Evolutionary conservation across 1,140 invertebrate species (phyloP).

Genomic region (Sycophaga agraensis): DNA sequence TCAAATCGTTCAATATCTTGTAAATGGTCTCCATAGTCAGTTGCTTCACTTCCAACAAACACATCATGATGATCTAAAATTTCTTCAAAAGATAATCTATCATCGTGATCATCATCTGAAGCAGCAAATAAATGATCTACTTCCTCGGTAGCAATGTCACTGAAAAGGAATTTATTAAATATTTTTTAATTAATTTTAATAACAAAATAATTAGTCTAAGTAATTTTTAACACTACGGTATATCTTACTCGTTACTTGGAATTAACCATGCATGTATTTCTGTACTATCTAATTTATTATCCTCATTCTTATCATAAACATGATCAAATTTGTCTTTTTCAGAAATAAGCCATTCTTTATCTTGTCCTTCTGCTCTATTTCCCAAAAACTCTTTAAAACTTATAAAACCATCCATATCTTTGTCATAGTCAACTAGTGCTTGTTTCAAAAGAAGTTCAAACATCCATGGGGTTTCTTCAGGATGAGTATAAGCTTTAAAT

Average conservation of each 20-base stretch:
- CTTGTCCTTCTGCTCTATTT: constrained; percentile 70
- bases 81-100: constrained; percentile 80
- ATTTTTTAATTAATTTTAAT: neutral
- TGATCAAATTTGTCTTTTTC: constrained; percentile 91
- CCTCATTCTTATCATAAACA: constrained; percentile 84
- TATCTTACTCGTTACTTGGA: constrained; percentile 83
- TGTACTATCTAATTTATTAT: constrained; percentile 75
- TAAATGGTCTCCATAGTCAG: constrained; percentile 91
- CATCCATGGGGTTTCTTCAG: constrained; percentile 92
- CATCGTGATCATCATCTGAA: constrained; percentile 88
- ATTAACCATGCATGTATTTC: constrained; percentile 91
- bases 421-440: constrained; percentile 83
- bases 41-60: constrained; percentile 95
- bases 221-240: constrained; percentile 16
- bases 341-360: constrained; percentile 77
- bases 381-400: constrained; percentile 84
- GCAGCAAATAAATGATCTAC: constrained; percentile 86
- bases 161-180: constrained; percentile 41
- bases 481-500: constrained; percentile 88
- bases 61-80: constrained; percentile 85
- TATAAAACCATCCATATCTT: constrained; percentile 78
- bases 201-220: neutral
- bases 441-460: constrained; percentile 79
- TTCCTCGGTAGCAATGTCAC: constrained; percentile 87
- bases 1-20: constrained; percentile 76